Evolutionary conservation across 2,888 invertebrate species (phyloP), one percentile per base, ranked within the genome.

Genomic region (Aplocera efformata): DNA sequence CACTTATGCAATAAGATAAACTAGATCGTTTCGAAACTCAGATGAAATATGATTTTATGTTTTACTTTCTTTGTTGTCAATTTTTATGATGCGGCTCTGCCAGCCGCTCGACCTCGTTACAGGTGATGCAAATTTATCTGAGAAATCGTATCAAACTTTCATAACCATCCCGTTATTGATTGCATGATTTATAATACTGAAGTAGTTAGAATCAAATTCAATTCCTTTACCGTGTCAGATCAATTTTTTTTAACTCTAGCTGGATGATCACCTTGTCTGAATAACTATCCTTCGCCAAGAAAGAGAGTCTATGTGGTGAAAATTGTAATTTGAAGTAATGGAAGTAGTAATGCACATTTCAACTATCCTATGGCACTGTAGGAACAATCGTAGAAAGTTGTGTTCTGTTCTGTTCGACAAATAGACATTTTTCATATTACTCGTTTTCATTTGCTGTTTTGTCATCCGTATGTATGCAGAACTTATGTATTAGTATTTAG

Each of bases 91-190:
- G 39, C 52, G 51, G 59, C 59, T 60, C 63, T 64, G 58, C 53
- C 57, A 55, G 50, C 51, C 45, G 58, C 60, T 65, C 63, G 78
- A 74, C 75, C 74, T 73, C 67, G 64, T 68, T 71, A 71, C 71
- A 69, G 72, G 72, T 85, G 86, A 79, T 77, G 86, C 78, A 83
- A 86, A 84, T 77, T 73, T 69, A 72, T 59, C 66, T 75, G 72
- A 83, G 83, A 83, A 82, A 82, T 81, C 77, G 77, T 79, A 83
- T 79, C 73, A 74, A 74, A 79, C 82, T 86, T 86, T 86, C 86
- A 84, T 84, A 88, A 86, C 83, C 78, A 86, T 79, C 78, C 66
- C 53, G 70, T 88, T 86, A 88, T 86, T 86, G 85, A 88, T 88
- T 84, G 79, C 73, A 79, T 79, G 78, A 83, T 85, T 85, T 80